phyloP scores from a whole-genome alignment of 2,888 invertebrate genomes.

The Vanessa cardui region DNA sequence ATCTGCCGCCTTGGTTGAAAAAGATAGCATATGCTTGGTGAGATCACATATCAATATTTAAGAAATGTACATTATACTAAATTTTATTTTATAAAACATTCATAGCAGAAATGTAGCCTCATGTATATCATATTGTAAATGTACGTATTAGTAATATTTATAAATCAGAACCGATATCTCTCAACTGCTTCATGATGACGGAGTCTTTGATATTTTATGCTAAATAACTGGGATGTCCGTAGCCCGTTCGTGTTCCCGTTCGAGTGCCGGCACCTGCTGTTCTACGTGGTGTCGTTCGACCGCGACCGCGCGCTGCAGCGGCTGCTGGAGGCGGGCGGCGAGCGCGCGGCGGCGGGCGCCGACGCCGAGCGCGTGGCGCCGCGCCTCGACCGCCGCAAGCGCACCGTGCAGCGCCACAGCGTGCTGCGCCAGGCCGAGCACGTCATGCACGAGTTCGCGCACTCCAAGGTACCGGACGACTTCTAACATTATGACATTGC shows the following conservation, averaged over 20 bases:
- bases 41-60: slow-evolving; percentile 45
- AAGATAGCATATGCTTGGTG: slow-evolving; percentile 93
- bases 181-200: too few species aligned
- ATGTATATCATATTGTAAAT: too few species aligned
- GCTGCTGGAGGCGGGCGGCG: slow-evolving; percentile 95
- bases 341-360: slow-evolving; percentile 83
- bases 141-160: too few species aligned
- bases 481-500: too few species aligned
- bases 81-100: too few species aligned
- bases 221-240: slow-evolving; percentile 26
- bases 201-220: too few species aligned
- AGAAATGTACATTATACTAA: too few species aligned
- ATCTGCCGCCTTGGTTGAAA: slow-evolving; percentile 97
- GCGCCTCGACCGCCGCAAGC: slow-evolving; percentile 94
- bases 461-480: slow-evolving; percentile 88
- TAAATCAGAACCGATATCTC: too few species aligned
- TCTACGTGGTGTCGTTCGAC: slow-evolving; percentile 99
- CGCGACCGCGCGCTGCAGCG: slow-evolving; percentile 98
- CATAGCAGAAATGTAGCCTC: too few species aligned
- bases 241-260: slow-evolving; percentile 99
- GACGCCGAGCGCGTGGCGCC: slow-evolving; percentile 95
- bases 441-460: slow-evolving; percentile 95
- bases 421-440: slow-evolving; percentile 97
- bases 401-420: slow-evolving; percentile 94
- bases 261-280: slow-evolving; percentile 96